These are phyloP conservation scores for Lithobius niger DNA, from an alignment of 1,140 invertebrate species.

Conservation along the genomic window DNA sequence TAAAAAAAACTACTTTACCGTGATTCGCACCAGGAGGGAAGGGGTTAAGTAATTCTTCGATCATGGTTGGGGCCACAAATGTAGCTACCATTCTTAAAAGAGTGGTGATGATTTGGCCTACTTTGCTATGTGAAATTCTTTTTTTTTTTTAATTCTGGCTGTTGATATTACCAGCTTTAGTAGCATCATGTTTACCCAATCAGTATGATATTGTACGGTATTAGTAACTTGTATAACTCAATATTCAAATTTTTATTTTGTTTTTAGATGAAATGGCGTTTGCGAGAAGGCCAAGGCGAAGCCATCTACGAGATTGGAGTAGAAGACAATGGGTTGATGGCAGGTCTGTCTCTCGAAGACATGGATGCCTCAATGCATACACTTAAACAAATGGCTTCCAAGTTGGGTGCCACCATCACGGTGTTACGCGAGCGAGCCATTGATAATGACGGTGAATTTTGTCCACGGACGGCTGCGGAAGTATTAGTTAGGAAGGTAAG, in stretches of 20 bases:
- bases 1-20: too few species aligned
- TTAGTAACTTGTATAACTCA: too few species aligned
- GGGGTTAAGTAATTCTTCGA: too few species aligned
- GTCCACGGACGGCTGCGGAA: constrained; percentile 50
- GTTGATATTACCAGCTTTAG: too few species aligned
- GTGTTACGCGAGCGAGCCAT: constrained; percentile 48
- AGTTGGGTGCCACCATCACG: constrained; percentile 63
- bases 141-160: background rate
- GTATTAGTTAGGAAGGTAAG: constrained; percentile 74
- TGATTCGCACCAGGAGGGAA: too few species aligned
- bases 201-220: too few species aligned
- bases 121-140: too few species aligned
- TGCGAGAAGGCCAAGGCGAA: constrained; percentile 76
- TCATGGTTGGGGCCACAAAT: too few species aligned
- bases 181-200: too few species aligned
- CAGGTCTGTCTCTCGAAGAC: constrained; percentile 62
- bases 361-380: constrained; percentile 70
- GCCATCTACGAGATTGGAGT: constrained; percentile 95
- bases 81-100: too few species aligned
- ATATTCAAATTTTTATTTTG: background rate
- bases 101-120: too few species aligned
- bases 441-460: constrained; percentile 18
- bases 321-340: constrained; percentile 75
- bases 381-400: constrained; percentile 66
- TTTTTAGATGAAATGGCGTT: constrained; percentile 66